phyloP scores from a whole-genome alignment of 2,888 invertebrate species.

The Amblyteles armatorius region DNA sequence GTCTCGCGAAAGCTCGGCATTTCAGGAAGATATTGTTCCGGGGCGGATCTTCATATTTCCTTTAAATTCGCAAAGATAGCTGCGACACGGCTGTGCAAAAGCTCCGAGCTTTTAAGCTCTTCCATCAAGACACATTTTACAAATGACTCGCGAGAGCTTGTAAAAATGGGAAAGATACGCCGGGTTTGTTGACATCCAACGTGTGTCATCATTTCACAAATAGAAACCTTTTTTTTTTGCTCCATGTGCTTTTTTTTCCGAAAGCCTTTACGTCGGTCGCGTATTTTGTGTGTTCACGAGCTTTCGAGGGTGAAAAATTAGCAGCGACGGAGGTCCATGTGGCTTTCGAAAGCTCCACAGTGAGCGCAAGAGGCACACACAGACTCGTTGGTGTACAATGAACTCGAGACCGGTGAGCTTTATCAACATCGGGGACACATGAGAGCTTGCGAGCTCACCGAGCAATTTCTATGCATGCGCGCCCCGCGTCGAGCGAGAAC shows the following conservation, averaged over 20 bases:
- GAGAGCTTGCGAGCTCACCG: constrained; percentile 41
- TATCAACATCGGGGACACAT: constrained; percentile 9
- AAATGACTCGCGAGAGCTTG: not conserved
- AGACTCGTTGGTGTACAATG: constrained; percentile 34
- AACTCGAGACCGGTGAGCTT: constrained; percentile 35
- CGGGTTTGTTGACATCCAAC: not conserved
- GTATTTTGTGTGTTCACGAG: not conserved
- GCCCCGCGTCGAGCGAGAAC: constrained; percentile 26
- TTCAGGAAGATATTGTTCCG: not conserved
- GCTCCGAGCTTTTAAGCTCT: not conserved
- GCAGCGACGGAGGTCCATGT: not conserved
- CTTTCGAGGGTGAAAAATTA: constrained; percentile 5
- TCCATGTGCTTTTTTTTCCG: not conserved
- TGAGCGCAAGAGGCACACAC: constrained; percentile 17
- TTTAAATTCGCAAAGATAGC: not conserved
- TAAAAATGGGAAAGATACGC: not conserved
- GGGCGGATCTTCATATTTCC: not conserved
- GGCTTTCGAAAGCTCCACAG: constrained; percentile 43
- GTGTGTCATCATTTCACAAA: not conserved
- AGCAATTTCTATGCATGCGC: constrained; percentile 58
- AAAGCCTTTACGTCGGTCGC: not conserved
- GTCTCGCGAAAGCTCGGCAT: not conserved
- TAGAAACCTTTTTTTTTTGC: not conserved
- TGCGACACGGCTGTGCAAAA: not conserved
- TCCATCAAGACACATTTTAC: not conserved